Evolutionary conservation across 2,113 vertebrate genomes (phyloP), one percentile per base, ranked within the genome.

Genomic region (Paedocypris sp.): DNA sequence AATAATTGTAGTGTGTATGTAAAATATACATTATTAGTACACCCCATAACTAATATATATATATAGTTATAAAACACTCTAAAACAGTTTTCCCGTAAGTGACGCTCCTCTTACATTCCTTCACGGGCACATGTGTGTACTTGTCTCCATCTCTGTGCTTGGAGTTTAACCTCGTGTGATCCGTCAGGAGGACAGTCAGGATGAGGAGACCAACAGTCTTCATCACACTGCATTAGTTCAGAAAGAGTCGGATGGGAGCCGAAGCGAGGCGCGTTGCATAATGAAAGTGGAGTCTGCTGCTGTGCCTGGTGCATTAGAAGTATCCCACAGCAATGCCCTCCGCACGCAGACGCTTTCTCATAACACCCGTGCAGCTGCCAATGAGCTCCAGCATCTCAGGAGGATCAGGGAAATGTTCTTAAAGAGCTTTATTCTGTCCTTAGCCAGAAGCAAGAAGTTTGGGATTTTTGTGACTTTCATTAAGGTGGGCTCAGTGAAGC

Each of bases 261-360:
- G 45, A 16, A 22, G 31, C 2, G 22, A 48, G 29, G 36, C 13
- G 11, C 7, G 35, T 50, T 43, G 46, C 36, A 12, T 66, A 60
- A 66, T 41, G 32, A 25, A 43, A 31, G 36, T 42, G 48, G 31
- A 23, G n/a, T 23, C 42, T 20, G 8, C 8, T 19, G 35, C 10
- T 43, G 18, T 58, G 52, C 5, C 20, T 31, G 28, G 52, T 57
- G 31, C 13, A 59, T 56, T 56, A 29, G 10, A 41, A 36, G 41
- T 25, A 39, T 39, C 60, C 64, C 60, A 62, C 48, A 39, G 49
- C 36, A 45, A 51, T 43, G 23, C 60, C 39, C 0, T 48, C 19
- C 25, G 49, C 47, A 50, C 59, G 57, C 43, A 19, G 60, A 48
- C 47, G 28, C 25, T 51, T 33, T n/a, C 48, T 51, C 48, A 51